Base-by-base conservation (phyloP, 2,113 vertebrate genomes). In the Corythaixoides concolor region DNA sequence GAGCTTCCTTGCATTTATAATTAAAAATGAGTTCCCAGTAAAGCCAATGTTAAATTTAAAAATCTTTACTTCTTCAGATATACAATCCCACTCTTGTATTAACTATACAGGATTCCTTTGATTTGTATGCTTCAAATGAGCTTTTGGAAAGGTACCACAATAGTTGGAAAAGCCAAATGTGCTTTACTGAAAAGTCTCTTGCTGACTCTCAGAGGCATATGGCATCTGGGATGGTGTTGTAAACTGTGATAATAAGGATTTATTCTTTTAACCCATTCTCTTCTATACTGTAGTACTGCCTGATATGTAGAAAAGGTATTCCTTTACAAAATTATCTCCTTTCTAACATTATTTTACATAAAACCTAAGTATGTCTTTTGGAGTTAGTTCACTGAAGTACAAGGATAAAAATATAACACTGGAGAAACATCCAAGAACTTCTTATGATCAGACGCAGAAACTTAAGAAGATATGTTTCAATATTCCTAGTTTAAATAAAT, bases 191-290 rank as follows among this genome's bases (percentile, higher is more conserved):
- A 67, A 75, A 77, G 49, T 87, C 75, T 87, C 79, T 55, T 80
- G 33, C 59, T 73, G 49, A 73, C 53, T 90, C 56, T 47, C 2
- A 28, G 84, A 89, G 21, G 35, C 95, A 89, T 83, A 94, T 77
- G 81, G 92, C 89, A 94, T 76, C 84, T 82, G 27, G 47, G 56
- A 72, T 59, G 33, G 21, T 69, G 78, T 2, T 93, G 22, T 91
- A 37, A 96, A 78, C 72, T 79, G 72, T 28, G 81, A 72, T 93
- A 92, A 97, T 69, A 75, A 68, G 90, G 93, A 90, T 94, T 97
- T 96, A 35, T 33, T 82, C 60, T 90, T 96, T 96, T 96, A 97
- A 95, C 88, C 60, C 93, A 15, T 95, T 93, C 52, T 83, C 84
- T 84, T 81, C 95, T 68, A 72, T 24, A 50, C 56, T 55, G 35